Evolutionary conservation across 2,113 vertebrate genomes (phyloP), one percentile per base, ranked within the genome.

Genomic region (Xenopus laevis): DNA sequence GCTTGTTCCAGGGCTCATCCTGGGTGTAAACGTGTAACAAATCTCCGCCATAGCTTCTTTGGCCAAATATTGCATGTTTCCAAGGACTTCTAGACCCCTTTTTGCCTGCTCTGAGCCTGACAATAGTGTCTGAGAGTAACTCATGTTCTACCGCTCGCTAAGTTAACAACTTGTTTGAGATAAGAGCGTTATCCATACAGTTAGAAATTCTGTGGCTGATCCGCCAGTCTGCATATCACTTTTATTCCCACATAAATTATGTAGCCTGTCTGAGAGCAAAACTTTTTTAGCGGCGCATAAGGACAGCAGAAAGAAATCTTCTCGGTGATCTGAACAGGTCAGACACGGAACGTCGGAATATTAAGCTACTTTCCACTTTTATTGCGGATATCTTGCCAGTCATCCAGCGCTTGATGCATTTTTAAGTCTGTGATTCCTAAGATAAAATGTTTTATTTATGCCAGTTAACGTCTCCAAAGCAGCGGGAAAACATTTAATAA

Each of bases 391-490:
- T 60, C 66, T 69, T 69, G 66, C 73, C 65, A 76, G 66, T 69
- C 58, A 69, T 69, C 27, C 66, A 15, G 46, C 63, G 73, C 73
- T 69, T 76, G 69, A 69, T 76, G 73, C 73, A 76, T 76, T 76
- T 76, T 69, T 68, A 76, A 76, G 73, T 55, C 66, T 63, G 73
- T 55, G 73, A 69, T 69, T 58, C 73, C 69, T 76, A 76, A 76
- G 73, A 76, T 76, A 76, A 76, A 76, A 76, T 76, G 73, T 76
- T 76, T 76, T 76, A 76, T 76, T 76, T 76, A 76, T 76, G 73
- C 59, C 65, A 44, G 66, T 76, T 76, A 76, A 76, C 46, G 65
- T 76, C 66, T 69, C 73, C 59, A 76, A 76, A 68, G 73, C 73
- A 69, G 66, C 66, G 59, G 73, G 73, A 63, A 76, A 69, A 76